phyloP scores from a whole-genome alignment of 2,113 vertebrate genomes.

The Atrichornis clamosus region DNA sequence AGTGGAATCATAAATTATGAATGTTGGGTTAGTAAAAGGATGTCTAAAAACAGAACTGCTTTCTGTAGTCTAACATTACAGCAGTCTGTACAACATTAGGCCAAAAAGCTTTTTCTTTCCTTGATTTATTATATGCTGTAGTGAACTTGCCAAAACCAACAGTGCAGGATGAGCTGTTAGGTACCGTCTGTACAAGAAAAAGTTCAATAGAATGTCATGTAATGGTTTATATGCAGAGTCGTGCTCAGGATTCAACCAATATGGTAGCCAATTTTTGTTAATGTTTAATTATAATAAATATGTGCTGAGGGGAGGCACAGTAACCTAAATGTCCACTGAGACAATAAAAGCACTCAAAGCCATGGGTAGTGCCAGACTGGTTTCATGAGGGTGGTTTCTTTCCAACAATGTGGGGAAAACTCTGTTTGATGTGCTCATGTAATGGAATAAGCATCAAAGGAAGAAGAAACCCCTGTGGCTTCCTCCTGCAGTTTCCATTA shows the following conservation, averaged over 20 bases:
- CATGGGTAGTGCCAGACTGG: neutral
- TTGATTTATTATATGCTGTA: conserved; percentile 90
- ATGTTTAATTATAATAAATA: conserved; percentile 23
- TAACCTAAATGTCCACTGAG: neutral
- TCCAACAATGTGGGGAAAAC: neutral
- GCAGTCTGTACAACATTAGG: conserved; percentile 71
- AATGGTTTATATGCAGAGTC: conserved; percentile 49
- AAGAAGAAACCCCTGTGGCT: conserved; percentile 9
- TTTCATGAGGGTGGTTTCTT: conserved; percentile 21
- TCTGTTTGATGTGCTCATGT: neutral
- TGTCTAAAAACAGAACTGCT: conserved; percentile 81
- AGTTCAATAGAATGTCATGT: conserved; percentile 88
- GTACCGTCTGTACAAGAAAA: conserved; percentile 75
- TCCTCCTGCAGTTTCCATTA: conserved; percentile 33
- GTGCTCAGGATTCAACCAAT: conserved; percentile 45
- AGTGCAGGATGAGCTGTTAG: conserved; percentile 84
- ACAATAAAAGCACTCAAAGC: neutral
- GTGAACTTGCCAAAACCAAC: conserved; percentile 89
- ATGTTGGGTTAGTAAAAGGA: conserved; percentile 76
- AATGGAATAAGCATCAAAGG: conserved; percentile 37
- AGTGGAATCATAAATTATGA: conserved; percentile 83
- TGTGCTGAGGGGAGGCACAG: neutral
- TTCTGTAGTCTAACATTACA: conserved; percentile 78
- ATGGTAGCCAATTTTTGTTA: neutral
- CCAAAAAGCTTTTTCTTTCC: conserved; percentile 80